These are phyloP conservation scores for Sinelater perroti DNA, from an alignment of 2,888 invertebrate species.

Conservation along the genomic window DNA sequence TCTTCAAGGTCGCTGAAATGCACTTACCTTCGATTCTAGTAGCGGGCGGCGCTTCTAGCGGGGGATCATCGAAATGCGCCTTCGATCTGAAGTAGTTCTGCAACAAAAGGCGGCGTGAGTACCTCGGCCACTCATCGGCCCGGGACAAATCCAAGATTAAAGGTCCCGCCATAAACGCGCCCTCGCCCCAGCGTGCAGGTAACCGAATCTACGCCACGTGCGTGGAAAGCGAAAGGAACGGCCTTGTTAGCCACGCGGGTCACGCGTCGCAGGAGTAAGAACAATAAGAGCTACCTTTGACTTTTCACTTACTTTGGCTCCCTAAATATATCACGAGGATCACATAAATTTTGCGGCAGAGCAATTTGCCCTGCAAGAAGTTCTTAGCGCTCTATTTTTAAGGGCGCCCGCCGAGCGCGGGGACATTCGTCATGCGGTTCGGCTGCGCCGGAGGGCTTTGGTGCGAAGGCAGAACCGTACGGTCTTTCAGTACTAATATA, in stretches of 20 bases:
- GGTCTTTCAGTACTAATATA: too few relatives aligned
- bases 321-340: conserved; percentile 44
- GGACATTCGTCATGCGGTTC: too few relatives aligned
- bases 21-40: conserved; percentile 55
- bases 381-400: background rate
- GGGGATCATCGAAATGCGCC: conserved; percentile 45
- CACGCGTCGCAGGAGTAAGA: conserved; percentile 40
- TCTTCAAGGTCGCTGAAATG: too few relatives aligned
- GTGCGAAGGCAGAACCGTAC: too few relatives aligned
- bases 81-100: conserved; percentile 52
- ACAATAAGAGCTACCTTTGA: conserved; percentile 49
- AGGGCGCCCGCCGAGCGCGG: too few relatives aligned
- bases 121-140: too few relatives aligned
- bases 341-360: conserved; percentile 37
- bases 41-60: conserved; percentile 52
- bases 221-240: conserved; percentile 39
- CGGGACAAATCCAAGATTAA: conserved; percentile 35
- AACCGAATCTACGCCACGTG: conserved; percentile 45
- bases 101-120: conserved; percentile 44
- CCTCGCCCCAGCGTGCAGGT: conserved; percentile 37
- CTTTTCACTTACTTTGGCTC: conserved; percentile 49
- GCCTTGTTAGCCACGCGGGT: conserved; percentile 24
- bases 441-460: too few relatives aligned
- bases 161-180: conserved; percentile 33
- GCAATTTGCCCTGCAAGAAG: conserved; percentile 21